phyloP scores from a whole-genome alignment of 2,797 vertebrate species.

The Epinephelus awoara region DNA sequence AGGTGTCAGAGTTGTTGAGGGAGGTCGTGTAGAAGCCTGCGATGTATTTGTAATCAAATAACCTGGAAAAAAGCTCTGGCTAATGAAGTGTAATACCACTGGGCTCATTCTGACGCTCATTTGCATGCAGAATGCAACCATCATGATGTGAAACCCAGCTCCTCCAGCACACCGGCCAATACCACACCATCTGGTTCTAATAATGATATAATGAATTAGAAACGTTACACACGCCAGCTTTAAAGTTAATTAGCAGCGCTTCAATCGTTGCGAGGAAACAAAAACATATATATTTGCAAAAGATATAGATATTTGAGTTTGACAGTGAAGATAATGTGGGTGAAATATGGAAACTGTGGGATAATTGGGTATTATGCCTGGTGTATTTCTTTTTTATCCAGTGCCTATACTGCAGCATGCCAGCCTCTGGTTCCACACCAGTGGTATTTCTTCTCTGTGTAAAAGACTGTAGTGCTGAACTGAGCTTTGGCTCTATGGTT shows the following conservation, averaged over 20 bases:
- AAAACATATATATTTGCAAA: not conserved
- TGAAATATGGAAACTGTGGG: not conserved
- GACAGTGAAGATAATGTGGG: not conserved
- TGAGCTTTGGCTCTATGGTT: constrained; percentile 56
- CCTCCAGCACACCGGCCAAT: not conserved
- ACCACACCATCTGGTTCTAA: not conserved
- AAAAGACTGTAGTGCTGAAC: constrained; percentile 46
- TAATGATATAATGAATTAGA: constrained; percentile 10
- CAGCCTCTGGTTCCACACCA: constrained; percentile 53
- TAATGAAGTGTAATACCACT: constrained; percentile 29
- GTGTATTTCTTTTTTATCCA: constrained; percentile 11
- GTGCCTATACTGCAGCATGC: constrained; percentile 14
- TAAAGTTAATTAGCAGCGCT: not conserved
- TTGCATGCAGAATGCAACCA: constrained; percentile 19
- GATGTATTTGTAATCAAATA: constrained; percentile 27
- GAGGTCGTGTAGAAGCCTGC: not conserved
- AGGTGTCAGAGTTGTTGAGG: not conserved
- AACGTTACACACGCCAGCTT: not conserved
- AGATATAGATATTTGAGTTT: not conserved
- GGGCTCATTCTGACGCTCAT: constrained; percentile 21
- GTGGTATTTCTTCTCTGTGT: constrained; percentile 36
- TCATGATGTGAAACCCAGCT: not conserved
- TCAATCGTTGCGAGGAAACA: not conserved
- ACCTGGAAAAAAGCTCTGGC: constrained; percentile 1
- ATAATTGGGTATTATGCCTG: constrained; percentile 14